Evolutionary conservation across 1,140 invertebrate genomes (phyloP).

Genomic region (Pinna nobilis): DNA sequence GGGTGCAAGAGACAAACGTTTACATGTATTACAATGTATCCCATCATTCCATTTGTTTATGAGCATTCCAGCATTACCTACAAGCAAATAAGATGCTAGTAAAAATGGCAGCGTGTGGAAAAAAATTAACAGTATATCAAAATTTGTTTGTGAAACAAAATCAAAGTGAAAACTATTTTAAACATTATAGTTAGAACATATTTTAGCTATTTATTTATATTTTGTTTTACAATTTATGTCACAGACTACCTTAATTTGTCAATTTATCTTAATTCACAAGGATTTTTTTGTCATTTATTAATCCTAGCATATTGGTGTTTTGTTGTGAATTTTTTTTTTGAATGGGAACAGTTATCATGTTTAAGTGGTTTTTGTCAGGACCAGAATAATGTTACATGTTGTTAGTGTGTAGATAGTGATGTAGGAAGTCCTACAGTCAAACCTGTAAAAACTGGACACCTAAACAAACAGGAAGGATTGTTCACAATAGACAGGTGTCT

Average conservation of each 20-base stretch:
- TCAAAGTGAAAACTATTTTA: too few species aligned
- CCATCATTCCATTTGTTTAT: slow-evolving; percentile 13
- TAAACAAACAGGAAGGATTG: too few species aligned
- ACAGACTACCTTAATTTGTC: not conserved
- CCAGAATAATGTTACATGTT: not conserved
- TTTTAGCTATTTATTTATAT: too few species aligned
- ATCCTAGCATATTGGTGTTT: slow-evolving; percentile 15
- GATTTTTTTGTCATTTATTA: not conserved
- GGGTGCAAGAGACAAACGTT: not conserved
- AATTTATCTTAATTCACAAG: not conserved
- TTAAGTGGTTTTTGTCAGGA: not conserved
- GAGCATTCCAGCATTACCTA: slow-evolving; percentile 16
- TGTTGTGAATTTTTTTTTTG: slow-evolving; percentile 7
- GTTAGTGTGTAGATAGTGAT: too few species aligned
- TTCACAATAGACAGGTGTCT: too few species aligned
- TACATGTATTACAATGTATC: not conserved
- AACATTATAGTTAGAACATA: too few species aligned
- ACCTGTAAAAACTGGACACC: too few species aligned
- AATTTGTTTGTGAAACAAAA: slow-evolving; percentile 8
- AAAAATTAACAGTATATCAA: too few species aligned
- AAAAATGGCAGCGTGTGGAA: slow-evolving; percentile 9
- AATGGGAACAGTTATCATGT: slow-evolving; percentile 10
- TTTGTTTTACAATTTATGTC: slow-evolving; percentile 15
- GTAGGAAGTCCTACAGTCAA: too few species aligned
- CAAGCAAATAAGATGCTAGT: not conserved